Base-by-base conservation (phyloP, 2,113 vertebrate genomes). In the Thalassarche chlororhynchos region DNA sequence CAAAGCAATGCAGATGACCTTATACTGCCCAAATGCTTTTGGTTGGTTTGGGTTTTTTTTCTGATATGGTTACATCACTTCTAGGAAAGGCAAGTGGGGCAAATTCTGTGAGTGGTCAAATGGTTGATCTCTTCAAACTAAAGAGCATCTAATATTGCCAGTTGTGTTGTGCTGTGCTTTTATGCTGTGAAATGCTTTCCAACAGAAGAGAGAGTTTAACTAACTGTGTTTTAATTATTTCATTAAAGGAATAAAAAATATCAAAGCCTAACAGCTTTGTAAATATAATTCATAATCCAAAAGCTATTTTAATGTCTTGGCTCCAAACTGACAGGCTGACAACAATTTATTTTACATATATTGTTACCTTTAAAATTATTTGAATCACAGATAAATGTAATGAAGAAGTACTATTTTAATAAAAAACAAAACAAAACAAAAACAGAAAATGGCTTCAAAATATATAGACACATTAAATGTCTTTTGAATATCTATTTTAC, bases 401-500 rank as follows among this genome's bases (percentile, higher is more conserved):
- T 70, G 17, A 84, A 81, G 85, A 93, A 84, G 36, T 82, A 51
- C 26, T 42, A 32, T 42, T 93, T 95, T 87, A 96, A 79, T 80
- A 55, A 75, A 92, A 84, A 46, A 20, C 44, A 14, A 25, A 79
- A 92, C 90, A 52, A 10, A 46, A 18, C 8, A 46, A 46, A 46
- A 18, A 7, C 17, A 86, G 51, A 62, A 93, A 95, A 84, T 89
- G 36, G 13, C 52, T 88, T 94, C 57, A 96, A 96, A 96, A 87
- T 89, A 89, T 61, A 84, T 38, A 87, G 17, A 83, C 4, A 62
- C 7, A 29, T 93, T 87, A 82, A 95, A 83, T 72, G 57, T 74
- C 51, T 95, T 95, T 91, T 92, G 47, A 94, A 92, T 72, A 96
- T 71, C 70, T 90, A 46, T 83, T 94, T 97, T 79, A 96, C 62